Base-by-base conservation (phyloP, 1,140 invertebrate species). In the Drosophila neocordata region DNA sequence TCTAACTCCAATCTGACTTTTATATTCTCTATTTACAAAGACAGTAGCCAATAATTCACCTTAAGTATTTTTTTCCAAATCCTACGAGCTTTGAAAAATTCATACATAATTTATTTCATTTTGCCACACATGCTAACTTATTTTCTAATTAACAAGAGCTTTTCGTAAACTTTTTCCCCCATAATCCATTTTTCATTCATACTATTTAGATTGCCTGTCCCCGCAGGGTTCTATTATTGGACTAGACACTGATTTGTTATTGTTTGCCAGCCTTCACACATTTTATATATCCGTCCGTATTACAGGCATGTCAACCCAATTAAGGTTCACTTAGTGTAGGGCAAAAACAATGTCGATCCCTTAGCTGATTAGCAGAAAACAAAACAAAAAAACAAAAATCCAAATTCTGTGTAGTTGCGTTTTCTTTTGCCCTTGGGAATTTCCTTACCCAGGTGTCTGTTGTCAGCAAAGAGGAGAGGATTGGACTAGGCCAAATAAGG, bases 321-420 rank as follows among this genome's bases (percentile, higher is more conserved):
- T 87, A 85, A 62, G 71, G 61, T 41, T 35, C 65, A 80, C 77
- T 84, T 79, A 79, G 72, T 73, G 60, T 56, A 37, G 51, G 56
- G 41, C 15, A 64, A 35, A 20, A 41, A 13, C 73, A 15, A 38
- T 56, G 56, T 69, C 65, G 55, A 52, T 78, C 61, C 79, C 79
- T 57, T 27, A 69, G 79, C 64, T 79, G 82, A 78, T 85, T 72
- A 59, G 44, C 58, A 44, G 57, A 62, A 66, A 65, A 48, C 15
- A 48, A 13, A 48, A 20, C 0, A 9, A 20, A 3, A 44, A 18
- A 48, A 18, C 2, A 48, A 44, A 9, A 18, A 31, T 31, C 6
- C 41, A 44, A 44, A 48, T 48, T 76, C 72, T 77, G 44, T 69
- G 51, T 44, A 27, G 11, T 20, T n/a, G 51, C 11, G 27, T 53